These are phyloP conservation scores for Cataglyphis hispanica DNA, from an alignment of 1,140 invertebrate genomes.

Conservation along the genomic window DNA sequence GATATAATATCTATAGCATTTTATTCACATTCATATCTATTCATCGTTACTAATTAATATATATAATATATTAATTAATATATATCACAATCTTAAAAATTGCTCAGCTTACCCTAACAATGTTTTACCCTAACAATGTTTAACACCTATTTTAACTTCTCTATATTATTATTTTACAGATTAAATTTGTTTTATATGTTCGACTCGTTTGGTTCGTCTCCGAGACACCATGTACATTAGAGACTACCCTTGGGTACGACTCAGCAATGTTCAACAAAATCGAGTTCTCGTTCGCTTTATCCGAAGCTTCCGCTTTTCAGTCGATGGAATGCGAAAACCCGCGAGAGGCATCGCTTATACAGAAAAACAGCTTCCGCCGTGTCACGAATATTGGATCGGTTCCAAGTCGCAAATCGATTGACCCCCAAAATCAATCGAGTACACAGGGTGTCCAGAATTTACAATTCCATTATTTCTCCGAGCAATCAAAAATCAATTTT, in stretches of 20 bases:
- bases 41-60: not conserved
- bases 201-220: not conserved
- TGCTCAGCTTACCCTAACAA: not conserved
- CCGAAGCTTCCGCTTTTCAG: constrained; percentile 34
- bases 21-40: not conserved
- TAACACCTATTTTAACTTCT: not conserved
- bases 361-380: constrained; percentile 50
- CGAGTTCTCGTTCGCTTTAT: constrained; percentile 51
- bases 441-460: not conserved
- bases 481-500: not conserved
- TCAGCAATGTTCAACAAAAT: constrained; percentile 31
- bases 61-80: not conserved
- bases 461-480: not conserved
- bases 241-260: constrained; percentile 2
- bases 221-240: constrained; percentile 1
- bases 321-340: constrained; percentile 55
- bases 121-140: not conserved
- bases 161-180: not conserved
- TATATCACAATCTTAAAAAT: not conserved
- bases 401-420: constrained; percentile 75
- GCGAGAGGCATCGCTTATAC: constrained; percentile 54
- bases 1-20: not conserved
- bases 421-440: constrained; percentile 60
- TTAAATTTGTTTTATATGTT: not conserved
- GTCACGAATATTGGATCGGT: constrained; percentile 65